A percentile compares a stretch with the other conserved stretches of the same genome.
Evolutionary conservation across 2,888 invertebrate species (phyloP).

Genomic region (Ethmia dodecea): DNA sequence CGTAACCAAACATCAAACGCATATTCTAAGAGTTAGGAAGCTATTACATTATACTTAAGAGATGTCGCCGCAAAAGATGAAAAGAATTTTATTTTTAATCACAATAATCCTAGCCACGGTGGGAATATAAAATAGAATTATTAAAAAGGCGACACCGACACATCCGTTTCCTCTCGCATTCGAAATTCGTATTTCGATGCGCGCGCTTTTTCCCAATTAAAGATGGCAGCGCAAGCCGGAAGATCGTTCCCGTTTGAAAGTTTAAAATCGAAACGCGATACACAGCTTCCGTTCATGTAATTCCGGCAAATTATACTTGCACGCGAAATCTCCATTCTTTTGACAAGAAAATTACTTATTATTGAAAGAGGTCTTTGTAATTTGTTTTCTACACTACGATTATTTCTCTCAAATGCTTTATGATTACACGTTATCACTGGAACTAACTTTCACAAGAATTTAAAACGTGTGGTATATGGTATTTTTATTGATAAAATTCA

Average conservation of each 20-base stretch:
- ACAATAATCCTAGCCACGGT: conserved; percentile 44
- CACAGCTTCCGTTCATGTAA: conserved; percentile 12
- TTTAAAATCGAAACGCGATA: conserved; percentile 19
- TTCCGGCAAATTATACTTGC: not conserved
- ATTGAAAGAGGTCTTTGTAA: too few relatives aligned
- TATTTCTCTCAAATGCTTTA: too few relatives aligned
- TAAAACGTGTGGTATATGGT: too few relatives aligned
- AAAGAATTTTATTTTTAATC: conserved; percentile 65
- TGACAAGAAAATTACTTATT: too few relatives aligned
- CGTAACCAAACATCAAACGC: conserved; percentile 38
- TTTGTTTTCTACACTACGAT: too few relatives aligned
- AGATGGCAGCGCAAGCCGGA: conserved; percentile 37
- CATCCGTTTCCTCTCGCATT: conserved; percentile 67
- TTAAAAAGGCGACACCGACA: conserved; percentile 64
- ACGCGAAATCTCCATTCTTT: not conserved
- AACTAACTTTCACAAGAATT: too few relatives aligned
- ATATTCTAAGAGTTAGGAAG: conserved; percentile 39
- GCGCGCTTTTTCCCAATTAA: conserved; percentile 39
- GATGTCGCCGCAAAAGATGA: conserved; percentile 48
- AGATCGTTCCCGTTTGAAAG: conserved; percentile 19
- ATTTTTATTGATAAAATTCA: too few relatives aligned
- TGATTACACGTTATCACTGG: too few relatives aligned
- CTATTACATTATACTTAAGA: conserved; percentile 38
- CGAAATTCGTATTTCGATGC: conserved; percentile 32
- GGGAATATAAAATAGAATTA: conserved; percentile 63